Conservation (phyloP, 1,140 invertebrate genomes). For the Hetaerina americana region DNA sequence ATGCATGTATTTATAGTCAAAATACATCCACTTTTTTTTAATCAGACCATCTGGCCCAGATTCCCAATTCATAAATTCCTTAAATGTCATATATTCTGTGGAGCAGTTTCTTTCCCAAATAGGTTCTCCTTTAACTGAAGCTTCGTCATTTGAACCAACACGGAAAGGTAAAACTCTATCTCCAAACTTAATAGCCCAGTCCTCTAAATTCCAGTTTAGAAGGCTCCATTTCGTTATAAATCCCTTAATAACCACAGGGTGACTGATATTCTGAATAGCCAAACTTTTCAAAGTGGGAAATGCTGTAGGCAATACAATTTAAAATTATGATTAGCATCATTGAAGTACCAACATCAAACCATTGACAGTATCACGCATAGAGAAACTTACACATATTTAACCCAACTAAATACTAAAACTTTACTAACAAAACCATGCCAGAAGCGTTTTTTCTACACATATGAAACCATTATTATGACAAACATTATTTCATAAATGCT, state of each 20-base stretch:
- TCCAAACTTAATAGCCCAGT: constrained; percentile 29
- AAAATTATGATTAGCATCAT: no score
- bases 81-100: constrained; percentile 38
- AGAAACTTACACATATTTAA: no score
- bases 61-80: constrained; percentile 42
- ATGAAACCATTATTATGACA: no score
- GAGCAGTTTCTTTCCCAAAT: constrained; percentile 61
- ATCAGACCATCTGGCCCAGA: constrained; percentile 11
- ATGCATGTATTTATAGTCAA: constrained; percentile 72
- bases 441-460: no score
- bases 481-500: no score
- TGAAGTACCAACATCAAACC: no score
- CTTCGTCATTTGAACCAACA: constrained; percentile 25
- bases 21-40: constrained; percentile 52
- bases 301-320: no score
- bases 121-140: constrained; percentile 35
- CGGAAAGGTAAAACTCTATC: constrained; percentile 31
- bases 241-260: background rate
- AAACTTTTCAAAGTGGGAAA: no score
- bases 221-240: background rate
- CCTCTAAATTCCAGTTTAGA: constrained; percentile 28
- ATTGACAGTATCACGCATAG: no score
- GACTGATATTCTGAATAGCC: background rate
- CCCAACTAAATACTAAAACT: no score
- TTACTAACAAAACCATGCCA: no score